Conservation (phyloP, 2,113 vertebrate genomes). For the Semnornis frantzii region DNA sequence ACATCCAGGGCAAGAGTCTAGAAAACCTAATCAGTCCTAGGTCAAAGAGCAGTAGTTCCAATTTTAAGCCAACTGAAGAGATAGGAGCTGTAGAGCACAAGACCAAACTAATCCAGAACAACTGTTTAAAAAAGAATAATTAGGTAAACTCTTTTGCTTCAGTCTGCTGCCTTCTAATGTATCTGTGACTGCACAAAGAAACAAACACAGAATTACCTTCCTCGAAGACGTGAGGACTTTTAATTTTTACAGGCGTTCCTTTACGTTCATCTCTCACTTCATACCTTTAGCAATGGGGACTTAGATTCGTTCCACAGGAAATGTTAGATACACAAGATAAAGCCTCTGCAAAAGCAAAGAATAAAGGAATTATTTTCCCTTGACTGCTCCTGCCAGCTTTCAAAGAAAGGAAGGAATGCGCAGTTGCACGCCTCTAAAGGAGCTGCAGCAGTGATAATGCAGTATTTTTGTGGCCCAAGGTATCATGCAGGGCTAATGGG, state of each 20-base stretch:
- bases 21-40: constrained; percentile 44
- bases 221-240: not conserved
- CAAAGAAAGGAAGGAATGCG: not conserved
- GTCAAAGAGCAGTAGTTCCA: constrained; percentile 35
- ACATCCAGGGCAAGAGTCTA: constrained; percentile 48
- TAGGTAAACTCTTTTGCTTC: not conserved
- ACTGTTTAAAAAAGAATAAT: not conserved
- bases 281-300: not conserved
- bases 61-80: constrained; percentile 39
- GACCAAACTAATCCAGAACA: not conserved
- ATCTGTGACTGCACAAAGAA: not conserved
- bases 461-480: not conserved
- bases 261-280: not conserved
- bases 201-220: not conserved
- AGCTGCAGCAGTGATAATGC: not conserved
- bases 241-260: not conserved
- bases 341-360: not conserved
- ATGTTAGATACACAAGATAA: not conserved
- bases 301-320: not conserved
- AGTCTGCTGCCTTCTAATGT: not conserved
- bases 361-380: not conserved
- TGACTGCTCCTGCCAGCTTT: not conserved
- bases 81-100: not conserved
- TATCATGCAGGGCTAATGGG: fast-evolving
- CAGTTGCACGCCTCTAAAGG: not conserved